Base-by-base conservation (phyloP, 2,113 vertebrate species). In the Symphodus melops region DNA sequence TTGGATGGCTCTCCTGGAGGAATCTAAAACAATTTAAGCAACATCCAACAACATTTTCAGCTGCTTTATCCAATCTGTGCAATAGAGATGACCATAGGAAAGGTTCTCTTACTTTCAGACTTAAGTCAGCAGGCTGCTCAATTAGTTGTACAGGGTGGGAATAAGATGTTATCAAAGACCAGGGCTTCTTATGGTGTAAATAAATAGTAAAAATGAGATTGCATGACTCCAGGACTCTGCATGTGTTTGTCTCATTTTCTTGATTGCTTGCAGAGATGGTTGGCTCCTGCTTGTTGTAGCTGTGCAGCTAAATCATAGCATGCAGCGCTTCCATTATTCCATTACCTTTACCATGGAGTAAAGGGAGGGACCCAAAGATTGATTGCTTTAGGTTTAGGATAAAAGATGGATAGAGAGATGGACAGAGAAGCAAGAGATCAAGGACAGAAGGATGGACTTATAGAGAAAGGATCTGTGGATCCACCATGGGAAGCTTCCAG, bases 231-330 rank as follows among this genome's bases (percentile, higher is more conserved):
- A 69, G 61, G 81, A 55, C 46, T 55, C 49, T 68, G 67, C 89
- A 87, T 78, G 78, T 89, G 87, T 85, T 84, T 87, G 70, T 83
- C 68, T 81, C 82, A 83, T 77, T 68, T 62, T 56, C 62, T 79
- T 91, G 90, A 93, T 89, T 90, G 72, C 84, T 88, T 88, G 79
- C 89, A 92, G 91, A 91, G 66, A 77, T 44, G 0, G 53, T 67
- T 86, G 87, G 78, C 74, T 83, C 53, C 41, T 16, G 23, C 73
- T 80, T 33, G 72, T 59, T 72, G 65, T 53, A 57, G 49, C 56
- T 33, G 69, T 23, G 20, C 23, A 78, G 46, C 49, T 70, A 82
- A 79, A 84, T 77, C 77, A 74, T 48, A 66, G 79, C 60, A 70
- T 72, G 46, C 65, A 53, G 67, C 48, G 53, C 37, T 72, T 74